Percentiles rank a stretch among this genome's conserved stretches.
Evolutionary conservation across 2,113 vertebrate species (phyloP).

Genomic region (Monopterus albus): DNA sequence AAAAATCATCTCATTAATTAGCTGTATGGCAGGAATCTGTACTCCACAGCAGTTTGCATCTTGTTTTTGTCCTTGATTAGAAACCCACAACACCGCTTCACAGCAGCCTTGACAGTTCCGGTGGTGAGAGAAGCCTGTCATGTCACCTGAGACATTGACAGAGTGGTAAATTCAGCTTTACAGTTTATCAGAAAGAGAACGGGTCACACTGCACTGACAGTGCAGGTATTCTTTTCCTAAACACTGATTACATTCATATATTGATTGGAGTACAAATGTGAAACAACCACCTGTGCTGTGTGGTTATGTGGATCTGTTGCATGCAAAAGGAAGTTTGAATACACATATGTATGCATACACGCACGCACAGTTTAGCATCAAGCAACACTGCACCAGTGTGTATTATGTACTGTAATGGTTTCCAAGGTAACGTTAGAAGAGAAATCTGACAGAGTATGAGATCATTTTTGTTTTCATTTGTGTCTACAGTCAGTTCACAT

Average conservation of each 20-base stretch:
- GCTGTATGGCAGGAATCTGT: neutral
- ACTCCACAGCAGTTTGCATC: neutral
- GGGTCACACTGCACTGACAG: too few relatives aligned
- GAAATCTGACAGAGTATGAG: conserved; percentile 57
- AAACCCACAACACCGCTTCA: neutral
- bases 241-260: neutral
- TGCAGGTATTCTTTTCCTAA: neutral
- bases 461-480: conserved; percentile 43
- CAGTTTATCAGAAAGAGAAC: neutral
- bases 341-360: neutral
- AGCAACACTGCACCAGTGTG: conserved; percentile 67
- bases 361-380: conserved; percentile 49
- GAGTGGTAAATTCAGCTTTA: neutral
- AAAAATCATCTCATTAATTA: neutral
- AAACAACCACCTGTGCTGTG: too few relatives aligned
- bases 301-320: neutral
- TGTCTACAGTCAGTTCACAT: neutral
- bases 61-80: conserved; percentile 7
- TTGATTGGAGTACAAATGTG: neutral
- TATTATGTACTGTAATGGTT: conserved; percentile 68
- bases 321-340: conserved; percentile 4
- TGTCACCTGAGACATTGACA: neutral
- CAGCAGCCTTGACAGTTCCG: neutral
- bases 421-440: conserved; percentile 82
- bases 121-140: neutral